A percentile compares a stretch with the other conserved stretches of the same genome.
These are phyloP conservation scores for Cyphomyrus plagiostoma DNA, from an alignment of 2,113 vertebrate species.

Conservation along the genomic window DNA sequence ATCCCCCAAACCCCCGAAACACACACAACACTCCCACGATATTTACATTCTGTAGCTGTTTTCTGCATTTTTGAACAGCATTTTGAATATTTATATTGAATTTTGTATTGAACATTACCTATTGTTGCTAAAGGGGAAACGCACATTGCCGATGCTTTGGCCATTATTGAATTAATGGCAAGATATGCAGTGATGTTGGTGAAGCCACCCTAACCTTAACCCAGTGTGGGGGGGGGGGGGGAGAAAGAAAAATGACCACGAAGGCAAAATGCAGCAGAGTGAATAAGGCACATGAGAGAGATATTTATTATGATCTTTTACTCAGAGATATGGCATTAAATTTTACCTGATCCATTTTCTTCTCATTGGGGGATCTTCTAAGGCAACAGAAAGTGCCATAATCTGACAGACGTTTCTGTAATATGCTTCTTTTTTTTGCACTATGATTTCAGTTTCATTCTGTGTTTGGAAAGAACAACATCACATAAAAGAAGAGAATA, in stretches of 20 bases:
- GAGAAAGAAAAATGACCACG: not conserved
- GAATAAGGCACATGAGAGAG: not conserved
- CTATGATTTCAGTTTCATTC: not conserved
- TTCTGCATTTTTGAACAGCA: not conserved
- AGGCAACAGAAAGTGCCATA: not conserved
- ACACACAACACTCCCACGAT: not conserved
- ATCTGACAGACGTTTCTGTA: constrained; percentile 12
- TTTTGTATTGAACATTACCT: not conserved
- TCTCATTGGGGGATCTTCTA: not conserved
- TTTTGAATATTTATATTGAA: not conserved
- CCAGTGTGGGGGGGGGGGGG: not conserved
- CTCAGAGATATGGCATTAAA: not conserved
- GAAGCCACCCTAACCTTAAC: not conserved
- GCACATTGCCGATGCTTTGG: not conserved
- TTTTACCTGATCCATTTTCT: not conserved
- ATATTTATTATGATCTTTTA: not conserved
- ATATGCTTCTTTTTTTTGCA: constrained; percentile 8
- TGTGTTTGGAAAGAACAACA: constrained; percentile 13
- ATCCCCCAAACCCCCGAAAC: not conserved
- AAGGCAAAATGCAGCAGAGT: not conserved
- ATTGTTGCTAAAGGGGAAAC: not conserved
- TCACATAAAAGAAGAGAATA: constrained; percentile 8
- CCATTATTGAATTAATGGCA: not conserved
- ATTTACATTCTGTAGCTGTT: not conserved
- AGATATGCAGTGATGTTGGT: not conserved